phyloP scores from a whole-genome alignment of 1,140 invertebrate species.

The Acromyrmex heyeri region DNA sequence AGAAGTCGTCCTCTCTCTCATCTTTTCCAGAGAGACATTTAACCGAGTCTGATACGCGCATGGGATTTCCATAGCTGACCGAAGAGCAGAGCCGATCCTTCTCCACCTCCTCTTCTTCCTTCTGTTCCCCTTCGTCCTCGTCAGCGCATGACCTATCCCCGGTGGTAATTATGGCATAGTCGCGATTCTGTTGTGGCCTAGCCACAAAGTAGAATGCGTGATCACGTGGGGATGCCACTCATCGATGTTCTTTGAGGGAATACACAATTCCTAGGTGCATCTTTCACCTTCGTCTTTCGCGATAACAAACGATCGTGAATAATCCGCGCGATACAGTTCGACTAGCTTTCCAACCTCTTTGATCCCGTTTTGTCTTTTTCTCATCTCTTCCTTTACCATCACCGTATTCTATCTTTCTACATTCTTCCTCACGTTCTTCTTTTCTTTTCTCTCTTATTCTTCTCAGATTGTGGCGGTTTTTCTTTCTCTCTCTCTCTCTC shows the following conservation, averaged over 20 bases:
- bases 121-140: slow-evolving; percentile 1
- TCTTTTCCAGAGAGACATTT: slow-evolving; percentile 51
- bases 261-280: background rate
- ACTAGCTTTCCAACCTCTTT: slow-evolving; percentile 25
- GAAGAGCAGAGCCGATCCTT: slow-evolving; percentile 9
- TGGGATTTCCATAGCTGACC: slow-evolving; percentile 42
- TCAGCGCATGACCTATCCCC: slow-evolving; percentile 54
- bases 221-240: slow-evolving; percentile 34
- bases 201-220: slow-evolving; percentile 53
- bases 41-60: slow-evolving; percentile 21
- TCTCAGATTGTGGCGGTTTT: background rate
- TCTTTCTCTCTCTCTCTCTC: slow-evolving; percentile 39
- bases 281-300: slow-evolving; percentile 18
- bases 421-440: background rate
- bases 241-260: background rate
- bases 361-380: background rate
- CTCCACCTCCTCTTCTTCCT: slow-evolving; percentile 10
- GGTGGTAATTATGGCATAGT: slow-evolving; percentile 56
- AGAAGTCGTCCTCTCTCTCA: slow-evolving; percentile 10
- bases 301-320: slow-evolving; percentile 17
- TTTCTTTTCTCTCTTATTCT: background rate
- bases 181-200: slow-evolving; percentile 43
- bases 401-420: slow-evolving; percentile 6
- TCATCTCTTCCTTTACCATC: background rate
- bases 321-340: slow-evolving; percentile 53